Evolutionary conservation across 1,140 invertebrate genomes (phyloP).

Genomic region (Metaphire vulgaris): DNA sequence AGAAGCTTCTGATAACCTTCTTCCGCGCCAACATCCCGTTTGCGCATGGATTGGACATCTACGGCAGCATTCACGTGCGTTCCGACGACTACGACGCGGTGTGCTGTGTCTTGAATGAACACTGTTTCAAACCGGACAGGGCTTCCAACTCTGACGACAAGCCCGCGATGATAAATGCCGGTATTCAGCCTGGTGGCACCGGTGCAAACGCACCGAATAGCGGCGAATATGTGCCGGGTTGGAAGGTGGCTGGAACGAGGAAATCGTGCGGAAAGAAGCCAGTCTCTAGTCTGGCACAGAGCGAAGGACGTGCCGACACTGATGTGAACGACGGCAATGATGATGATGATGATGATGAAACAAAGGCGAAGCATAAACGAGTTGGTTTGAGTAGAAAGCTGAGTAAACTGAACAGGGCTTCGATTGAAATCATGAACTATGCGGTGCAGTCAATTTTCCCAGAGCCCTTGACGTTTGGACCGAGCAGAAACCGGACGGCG

Average conservation of each 20-base stretch:
- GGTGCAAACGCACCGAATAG: not conserved
- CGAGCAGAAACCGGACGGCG: not conserved
- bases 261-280: not conserved
- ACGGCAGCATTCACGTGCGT: constrained; percentile 25
- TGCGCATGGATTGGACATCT: constrained; percentile 13
- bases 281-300: not conserved
- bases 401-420: not conserved
- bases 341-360: not conserved
- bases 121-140: constrained; percentile 13
- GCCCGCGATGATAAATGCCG: not conserved
- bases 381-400: not conserved
- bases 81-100: constrained; percentile 23
- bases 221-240: not conserved
- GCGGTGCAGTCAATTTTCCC: not conserved
- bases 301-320: not conserved
- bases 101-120: constrained; percentile 24
- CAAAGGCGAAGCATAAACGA: not conserved
- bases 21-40: constrained; percentile 22
- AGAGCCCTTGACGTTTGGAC: not conserved
- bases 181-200: not conserved
- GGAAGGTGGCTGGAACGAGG: not conserved
- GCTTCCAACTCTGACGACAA: not conserved
- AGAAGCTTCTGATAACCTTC: constrained; percentile 23
- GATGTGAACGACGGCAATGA: not conserved
- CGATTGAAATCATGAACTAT: constrained; percentile 2